Conservation (phyloP, 64 coral and sea anemone genomes). For the Montipora cactus region DNA sequence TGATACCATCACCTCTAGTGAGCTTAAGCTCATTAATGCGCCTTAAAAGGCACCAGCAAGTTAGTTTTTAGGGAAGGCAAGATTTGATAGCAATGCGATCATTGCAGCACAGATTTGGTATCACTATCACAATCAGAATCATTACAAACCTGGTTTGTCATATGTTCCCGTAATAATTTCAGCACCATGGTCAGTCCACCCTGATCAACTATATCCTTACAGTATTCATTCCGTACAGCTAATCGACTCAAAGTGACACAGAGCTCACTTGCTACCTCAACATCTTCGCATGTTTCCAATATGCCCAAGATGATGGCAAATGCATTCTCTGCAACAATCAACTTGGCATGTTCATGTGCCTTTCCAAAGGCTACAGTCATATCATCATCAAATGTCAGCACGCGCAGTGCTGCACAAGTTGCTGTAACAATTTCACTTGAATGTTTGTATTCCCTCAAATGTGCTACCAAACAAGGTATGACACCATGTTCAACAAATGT, state of each 20-base stretch:
- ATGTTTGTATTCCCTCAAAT: constrained; percentile 64
- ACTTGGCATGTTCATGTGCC: constrained; percentile 90
- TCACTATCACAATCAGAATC: background rate
- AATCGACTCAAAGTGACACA: constrained; percentile 87
- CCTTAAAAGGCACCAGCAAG: too few relatives aligned
- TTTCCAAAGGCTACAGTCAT: constrained; percentile 93
- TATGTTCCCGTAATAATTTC: constrained; percentile 74
- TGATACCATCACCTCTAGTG: too few relatives aligned
- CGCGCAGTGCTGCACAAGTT: constrained; percentile 74
- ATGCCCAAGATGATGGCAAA: constrained; percentile 65
- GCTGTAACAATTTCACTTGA: constrained; percentile 61
- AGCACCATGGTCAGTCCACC: constrained; percentile 82
- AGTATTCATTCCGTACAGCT: constrained; percentile 88
- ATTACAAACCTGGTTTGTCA: constrained; percentile 71
- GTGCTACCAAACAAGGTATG: constrained; percentile 68
- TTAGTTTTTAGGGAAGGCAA: too few relatives aligned
- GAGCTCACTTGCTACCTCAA: constrained; percentile 68
- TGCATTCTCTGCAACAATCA: constrained; percentile 87
- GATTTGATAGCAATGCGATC: too few relatives aligned
- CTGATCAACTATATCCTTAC: constrained; percentile 89
- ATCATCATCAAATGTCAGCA: constrained; percentile 94
- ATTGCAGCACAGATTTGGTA: background rate
- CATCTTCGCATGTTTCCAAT: constrained; percentile 41
- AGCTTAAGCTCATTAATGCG: too few relatives aligned
- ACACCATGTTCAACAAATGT: constrained; percentile 77